Evolutionary conservation across 2,113 vertebrate genomes (phyloP).

Genomic region (Archilochus colubris): DNA sequence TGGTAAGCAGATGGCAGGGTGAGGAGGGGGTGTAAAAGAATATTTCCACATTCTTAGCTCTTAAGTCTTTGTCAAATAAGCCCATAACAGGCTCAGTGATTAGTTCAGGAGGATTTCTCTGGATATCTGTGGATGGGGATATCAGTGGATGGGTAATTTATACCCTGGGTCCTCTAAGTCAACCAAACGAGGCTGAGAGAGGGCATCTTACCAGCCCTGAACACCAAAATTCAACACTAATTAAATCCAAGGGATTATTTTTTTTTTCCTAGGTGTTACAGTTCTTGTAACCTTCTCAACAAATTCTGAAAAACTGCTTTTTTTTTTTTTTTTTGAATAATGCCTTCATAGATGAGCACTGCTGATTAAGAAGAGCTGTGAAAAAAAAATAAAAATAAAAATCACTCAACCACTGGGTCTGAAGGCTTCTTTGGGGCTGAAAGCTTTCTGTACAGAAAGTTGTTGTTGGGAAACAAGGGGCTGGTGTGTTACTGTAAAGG

Average conservation of each 20-base stretch:
- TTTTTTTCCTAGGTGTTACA: not conserved
- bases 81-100: not conserved
- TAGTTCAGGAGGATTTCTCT: constrained; percentile 36
- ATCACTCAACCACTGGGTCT: constrained; percentile 36
- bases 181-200: not conserved
- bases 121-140: not conserved
- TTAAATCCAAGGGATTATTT: constrained; percentile 13
- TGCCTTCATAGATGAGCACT: constrained; percentile 44
- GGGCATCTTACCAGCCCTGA: not conserved
- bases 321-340: constrained; percentile 46
- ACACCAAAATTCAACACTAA: not conserved
- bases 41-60: not conserved
- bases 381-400: not conserved
- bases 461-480: constrained; percentile 70
- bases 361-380: constrained; percentile 28
- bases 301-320: constrained; percentile 47
- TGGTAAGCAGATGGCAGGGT: not conserved
- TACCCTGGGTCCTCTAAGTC: not conserved
- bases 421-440: constrained; percentile 57
- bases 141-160: not conserved
- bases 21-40: constrained; percentile 7
- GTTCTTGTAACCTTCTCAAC: constrained; percentile 11
- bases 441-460: constrained; percentile 66
- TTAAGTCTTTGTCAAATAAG: constrained; percentile 23
- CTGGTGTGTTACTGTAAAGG: constrained; percentile 72